phyloP scores from a whole-genome alignment of 2,888 invertebrate genomes.

The Hypercompe scribonia region DNA sequence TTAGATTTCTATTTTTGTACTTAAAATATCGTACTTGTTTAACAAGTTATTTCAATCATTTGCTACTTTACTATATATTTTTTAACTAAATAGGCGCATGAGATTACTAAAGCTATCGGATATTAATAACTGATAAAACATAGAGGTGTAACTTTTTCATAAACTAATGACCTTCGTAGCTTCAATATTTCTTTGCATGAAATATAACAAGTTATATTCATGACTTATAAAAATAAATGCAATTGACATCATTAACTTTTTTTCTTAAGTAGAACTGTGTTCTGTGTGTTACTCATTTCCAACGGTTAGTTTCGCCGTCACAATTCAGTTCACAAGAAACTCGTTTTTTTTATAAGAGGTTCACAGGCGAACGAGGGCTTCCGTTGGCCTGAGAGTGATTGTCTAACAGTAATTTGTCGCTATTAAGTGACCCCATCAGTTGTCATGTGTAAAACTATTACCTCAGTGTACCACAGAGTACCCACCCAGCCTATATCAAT shows the following conservation, averaged over 20 bases:
- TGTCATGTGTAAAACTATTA: slow-evolving; percentile 46
- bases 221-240: background rate
- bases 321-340: slow-evolving; percentile 66
- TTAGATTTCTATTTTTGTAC: background rate
- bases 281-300: slow-evolving; percentile 47
- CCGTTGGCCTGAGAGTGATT: slow-evolving; percentile 66
- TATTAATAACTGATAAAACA: background rate
- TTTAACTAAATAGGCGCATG: background rate
- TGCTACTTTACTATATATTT: background rate
- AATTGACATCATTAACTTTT: background rate
- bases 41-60: background rate
- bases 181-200: background rate
- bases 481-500: background rate
- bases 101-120: background rate
- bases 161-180: background rate
- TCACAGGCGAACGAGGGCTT: slow-evolving; percentile 55
- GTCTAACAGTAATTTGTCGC: slow-evolving; percentile 56
- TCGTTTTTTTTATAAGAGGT: slow-evolving; percentile 65
- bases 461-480: slow-evolving; percentile 12
- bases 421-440: slow-evolving; percentile 57
- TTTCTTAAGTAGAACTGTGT: background rate
- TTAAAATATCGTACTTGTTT: background rate
- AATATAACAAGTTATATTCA: background rate
- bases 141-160: background rate
- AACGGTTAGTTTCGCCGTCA: slow-evolving; percentile 65